Evolutionary conservation across 2,888 invertebrate species (phyloP), one percentile per base, ranked within the genome.

Genomic region (Rhagium mordax): DNA sequence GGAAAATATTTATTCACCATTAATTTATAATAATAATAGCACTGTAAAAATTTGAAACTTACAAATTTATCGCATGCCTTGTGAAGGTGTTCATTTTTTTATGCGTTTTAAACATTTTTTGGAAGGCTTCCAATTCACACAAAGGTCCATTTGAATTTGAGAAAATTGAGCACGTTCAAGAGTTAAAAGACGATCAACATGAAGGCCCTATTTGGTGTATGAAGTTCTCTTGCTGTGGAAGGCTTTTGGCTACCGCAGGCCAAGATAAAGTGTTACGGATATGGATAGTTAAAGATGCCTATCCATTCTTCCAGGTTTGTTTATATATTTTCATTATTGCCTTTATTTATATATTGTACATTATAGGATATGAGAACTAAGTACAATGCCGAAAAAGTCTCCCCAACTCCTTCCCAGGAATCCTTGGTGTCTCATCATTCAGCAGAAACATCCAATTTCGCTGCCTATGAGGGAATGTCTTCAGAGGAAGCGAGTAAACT

Each of bases 121-220:
- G n/a, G n/a, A n/a, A 18, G 10, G 98, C 98, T 0, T 96, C 97
- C 0, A 96, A 96, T 84, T 96, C 96, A 71, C 98, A 98, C 87
- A 98, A 98, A 86, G 98, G 98, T 0, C 98, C 98, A 0, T 97
- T 96, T 85, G 98, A 99, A 88, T 99, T 99, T 88, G 93, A 93
- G 74, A 96, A 97, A 62, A 90, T 98, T 21, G 93, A 96, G 85
- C 95, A 97, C 81, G 95, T 98, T 0, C 96, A 96, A 89, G 97
- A 94, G 80, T 76, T 88, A 16, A 85, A 85, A 71, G 86, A 87
- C 47, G 86, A 86, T 76, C 98, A 98, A 79, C 97, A 98, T 87
- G 92, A 93, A 10, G 97, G 98, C 57, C 97, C 99, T 0, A 96
- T 99, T 81, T 99, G 99, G 99, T 98, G 98, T 85, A 98, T 99